Conservation (phyloP, 1,140 invertebrate species). For the Hestina assimilis region DNA sequence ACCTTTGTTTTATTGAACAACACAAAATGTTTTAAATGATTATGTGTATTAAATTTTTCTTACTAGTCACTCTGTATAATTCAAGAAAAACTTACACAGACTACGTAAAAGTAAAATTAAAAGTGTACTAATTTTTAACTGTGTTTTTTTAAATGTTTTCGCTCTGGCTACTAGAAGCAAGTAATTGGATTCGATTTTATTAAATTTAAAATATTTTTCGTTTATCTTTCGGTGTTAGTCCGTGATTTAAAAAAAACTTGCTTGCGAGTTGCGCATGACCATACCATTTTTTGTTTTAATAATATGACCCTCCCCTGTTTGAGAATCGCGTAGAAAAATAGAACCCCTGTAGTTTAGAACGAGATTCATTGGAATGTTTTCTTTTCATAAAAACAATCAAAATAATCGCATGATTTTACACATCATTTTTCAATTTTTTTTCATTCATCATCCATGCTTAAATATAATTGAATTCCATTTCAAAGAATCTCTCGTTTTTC, state of each 20-base stretch:
- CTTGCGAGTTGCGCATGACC: conserved; percentile 65
- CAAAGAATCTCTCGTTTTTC: conserved; percentile 65
- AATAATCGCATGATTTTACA: conserved; percentile 27
- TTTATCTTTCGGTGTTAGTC: conserved; percentile 52
- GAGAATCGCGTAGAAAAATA: conserved; percentile 58
- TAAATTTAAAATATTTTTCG: conserved; percentile 27
- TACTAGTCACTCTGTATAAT: not conserved
- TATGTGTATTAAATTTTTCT: not conserved
- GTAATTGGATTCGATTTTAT: conserved; percentile 58
- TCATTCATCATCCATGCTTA: conserved; percentile 2
- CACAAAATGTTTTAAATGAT: not conserved
- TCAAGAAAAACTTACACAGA: not conserved
- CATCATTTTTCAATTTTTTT: not conserved
- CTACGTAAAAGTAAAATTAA: conserved; percentile 12
- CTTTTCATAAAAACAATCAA: conserved; percentile 1
- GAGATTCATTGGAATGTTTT: conserved; percentile 68
- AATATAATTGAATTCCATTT: conserved; percentile 36
- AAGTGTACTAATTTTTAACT: conserved; percentile 53
- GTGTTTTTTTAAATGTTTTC: conserved; percentile 64
- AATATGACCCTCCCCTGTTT: conserved; percentile 53
- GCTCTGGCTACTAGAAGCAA: conserved; percentile 78
- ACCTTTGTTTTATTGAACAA: conserved; percentile 10
- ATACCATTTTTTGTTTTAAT: conserved; percentile 37
- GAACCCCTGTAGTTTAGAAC: conserved; percentile 58
- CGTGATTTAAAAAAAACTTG: conserved; percentile 44